A percentile compares a stretch with the other conserved stretches of the same genome.
These are phyloP conservation scores for Tiliqua scincoides DNA, from an alignment of 2,113 vertebrate species.

Conservation along the genomic window DNA sequence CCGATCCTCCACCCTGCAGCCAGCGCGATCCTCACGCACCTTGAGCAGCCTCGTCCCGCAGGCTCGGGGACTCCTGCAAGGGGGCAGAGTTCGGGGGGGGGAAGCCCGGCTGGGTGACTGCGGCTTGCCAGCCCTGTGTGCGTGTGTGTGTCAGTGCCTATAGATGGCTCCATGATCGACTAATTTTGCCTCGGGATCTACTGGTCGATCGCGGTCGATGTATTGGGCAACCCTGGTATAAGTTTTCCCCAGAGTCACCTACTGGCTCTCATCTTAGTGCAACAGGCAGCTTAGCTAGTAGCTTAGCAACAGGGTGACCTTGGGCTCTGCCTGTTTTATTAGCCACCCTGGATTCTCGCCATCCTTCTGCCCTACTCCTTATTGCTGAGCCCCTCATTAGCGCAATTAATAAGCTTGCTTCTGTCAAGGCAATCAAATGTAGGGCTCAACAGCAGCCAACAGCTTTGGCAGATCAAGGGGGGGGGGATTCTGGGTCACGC, in stretches of 20 bases:
- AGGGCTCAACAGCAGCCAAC: slow-evolving; percentile 65
- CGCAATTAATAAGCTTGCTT: slow-evolving; percentile 69
- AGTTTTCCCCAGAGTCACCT: slow-evolving; percentile 62
- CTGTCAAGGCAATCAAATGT: slow-evolving; percentile 71
- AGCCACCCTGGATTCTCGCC: slow-evolving; percentile 68
- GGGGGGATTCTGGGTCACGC: slow-evolving; percentile 58
- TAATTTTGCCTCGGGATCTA: too few species aligned
- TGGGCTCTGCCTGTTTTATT: slow-evolving; percentile 58
- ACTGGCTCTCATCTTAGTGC: slow-evolving; percentile 54
- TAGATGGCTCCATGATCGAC: too few species aligned
- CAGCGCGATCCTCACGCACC: too few species aligned
- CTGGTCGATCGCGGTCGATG: too few species aligned
- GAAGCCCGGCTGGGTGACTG: too few species aligned
- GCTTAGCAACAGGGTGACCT: slow-evolving; percentile 67
- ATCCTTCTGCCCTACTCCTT: slow-evolving; percentile 31
- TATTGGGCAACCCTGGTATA: slow-evolving; percentile 28
- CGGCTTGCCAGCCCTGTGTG: too few species aligned
- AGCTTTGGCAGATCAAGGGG: slow-evolving; percentile 62
- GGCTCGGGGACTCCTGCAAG: too few species aligned
- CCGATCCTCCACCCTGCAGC: too few species aligned
- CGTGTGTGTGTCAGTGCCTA: too few species aligned
- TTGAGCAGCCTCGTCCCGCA: too few species aligned
- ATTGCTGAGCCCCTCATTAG: slow-evolving; percentile 75
- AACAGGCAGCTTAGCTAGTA: slow-evolving; percentile 62
- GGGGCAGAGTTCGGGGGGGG: too few species aligned